Base-by-base conservation (phyloP, 2,888 invertebrate genomes). In the Drosophila engyochracea region DNA sequence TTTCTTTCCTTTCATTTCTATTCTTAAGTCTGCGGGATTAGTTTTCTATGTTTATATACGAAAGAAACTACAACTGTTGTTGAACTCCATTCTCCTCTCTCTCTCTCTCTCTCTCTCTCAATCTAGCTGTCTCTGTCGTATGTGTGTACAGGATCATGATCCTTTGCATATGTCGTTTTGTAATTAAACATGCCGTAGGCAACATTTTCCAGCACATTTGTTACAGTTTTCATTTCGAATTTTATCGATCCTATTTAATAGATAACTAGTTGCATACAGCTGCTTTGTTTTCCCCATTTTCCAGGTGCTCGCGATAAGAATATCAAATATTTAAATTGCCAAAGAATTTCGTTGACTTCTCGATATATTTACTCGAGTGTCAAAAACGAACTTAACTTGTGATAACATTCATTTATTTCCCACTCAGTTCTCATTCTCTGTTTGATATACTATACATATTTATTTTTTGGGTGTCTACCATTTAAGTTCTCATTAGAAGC, bases 101-200 rank as follows among this genome's bases (percentile, higher is more conserved):
- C 57, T 51, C 14, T 35, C 22, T 10, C 41, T 44, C 63, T 51
- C 30, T 19, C 22, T 66, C 60, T 47, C 25, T 22, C 28, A 57
- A 57, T 47, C 30, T 31, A 28, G 44, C 61, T 53, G 51, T 52
- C 25, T 47, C 28, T 55, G 12, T 41, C 25, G 54, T 67, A 22
- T 52, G 60, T 67, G 57, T 55, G n/a, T 39, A 47, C 52, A 54
- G 57, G 55, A 55, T 55, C 33, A 35, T 6, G 44, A 63, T 54
- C 49, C 51, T 68, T 85, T 85, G 85, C 85, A 85, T 85, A 85
- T 86, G 89, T 82, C 89, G 82, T 81, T 81, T 76, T 76, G 75
- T 82, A 86, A 89, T 89, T 89, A 89, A 85, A 89, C 84, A 85
- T 70, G 63, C 61, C 44, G 54, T 22, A 39, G 47, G 39, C 39